A percentile compares a stretch with the other conserved stretches of the same genome.
phyloP scores from a whole-genome alignment of 1,140 invertebrate genomes.

The Piezodorus guildinii region DNA sequence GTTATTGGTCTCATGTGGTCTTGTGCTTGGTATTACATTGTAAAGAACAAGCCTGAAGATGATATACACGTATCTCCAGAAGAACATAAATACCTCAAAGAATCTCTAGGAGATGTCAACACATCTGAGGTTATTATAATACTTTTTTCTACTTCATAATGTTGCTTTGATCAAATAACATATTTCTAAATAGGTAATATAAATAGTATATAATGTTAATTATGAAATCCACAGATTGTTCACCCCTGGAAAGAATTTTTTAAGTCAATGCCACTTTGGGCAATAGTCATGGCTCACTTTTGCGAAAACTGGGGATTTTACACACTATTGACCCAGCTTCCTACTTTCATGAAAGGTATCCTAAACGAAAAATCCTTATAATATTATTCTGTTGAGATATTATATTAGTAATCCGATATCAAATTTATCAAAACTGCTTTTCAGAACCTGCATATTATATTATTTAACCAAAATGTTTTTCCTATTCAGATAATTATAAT shows the following conservation, averaged over 20 bases:
- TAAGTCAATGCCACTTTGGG: conserved; percentile 76
- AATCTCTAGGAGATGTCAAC: conserved; percentile 30
- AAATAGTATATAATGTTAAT: too few species aligned
- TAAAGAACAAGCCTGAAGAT: conserved; percentile 61
- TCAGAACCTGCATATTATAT: too few species aligned
- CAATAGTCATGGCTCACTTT: conserved; percentile 80
- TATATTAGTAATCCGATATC: too few species aligned
- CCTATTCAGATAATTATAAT: too few species aligned
- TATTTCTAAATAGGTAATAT: too few species aligned
- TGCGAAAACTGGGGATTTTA: conserved; percentile 95
- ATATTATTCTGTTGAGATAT: too few species aligned
- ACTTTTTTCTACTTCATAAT: conserved; percentile 3
- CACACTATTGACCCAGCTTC: conserved; percentile 77
- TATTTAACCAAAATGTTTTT: too few species aligned
- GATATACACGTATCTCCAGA: conserved; percentile 60
- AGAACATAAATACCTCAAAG: conserved; percentile 67
- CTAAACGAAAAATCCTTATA: not conserved
- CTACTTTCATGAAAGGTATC: conserved; percentile 77
- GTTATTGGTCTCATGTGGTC: conserved; percentile 58
- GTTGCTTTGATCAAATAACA: not conserved
- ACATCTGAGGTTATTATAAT: not conserved
- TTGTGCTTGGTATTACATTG: conserved; percentile 52
- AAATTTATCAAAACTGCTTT: too few species aligned
- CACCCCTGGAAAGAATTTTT: conserved; percentile 74
- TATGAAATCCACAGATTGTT: conserved; percentile 32